Base-by-base conservation (phyloP, 2,113 vertebrate genomes). In the western clawed frog (Xenopus tropicalis) region DNA sequence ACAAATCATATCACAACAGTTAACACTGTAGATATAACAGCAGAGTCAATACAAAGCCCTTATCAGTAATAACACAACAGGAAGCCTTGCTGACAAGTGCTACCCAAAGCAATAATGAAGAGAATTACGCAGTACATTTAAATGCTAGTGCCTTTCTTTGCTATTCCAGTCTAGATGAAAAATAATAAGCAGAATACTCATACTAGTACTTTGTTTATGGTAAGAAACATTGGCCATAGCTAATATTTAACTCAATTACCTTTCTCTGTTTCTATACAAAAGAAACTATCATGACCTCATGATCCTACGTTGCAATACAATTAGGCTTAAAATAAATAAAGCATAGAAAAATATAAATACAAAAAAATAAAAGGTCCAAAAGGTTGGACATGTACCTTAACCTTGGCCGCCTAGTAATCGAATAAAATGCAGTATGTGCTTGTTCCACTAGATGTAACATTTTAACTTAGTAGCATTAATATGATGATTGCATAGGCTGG, bases 21-120 rank as follows among this genome's bases (percentile, higher is more conserved):
- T 48, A 48, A 19, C 52, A n/a, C 16, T 3, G 52, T 54, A 54
- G 52, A 54, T 54, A 54, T 54, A 54, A n/a, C 19, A 54, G 52
- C 52, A n/a, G 52, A n/a, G 52, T n/a, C 52, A 13, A 54, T 54
- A 54, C n/a, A 54, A 54, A 54, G 19, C 52, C 52, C 52, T 54
- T 54, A 54, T 54, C 52, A 54, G 52, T 54, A 54, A 54, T 54
- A 54, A 54, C 52, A 54, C 52, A 54, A 54, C 52, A 54, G 52
- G 52, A n/a, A 54, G 52, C 52, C 19, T 54, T 54, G 52, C 52
- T 54, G 52, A 54, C 52, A 54, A 54, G 52, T n/a, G 19, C 52
- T 54, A n/a, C 52, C 19, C 8, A 54, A 54, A 54, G 19, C 19
- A 54, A 54, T 54, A 54, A 66, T 29, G 42, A 21, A 65, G 62